Evolutionary conservation across 2,888 invertebrate species (phyloP).

Genomic region (Caenorhabditis uteleia): DNA sequence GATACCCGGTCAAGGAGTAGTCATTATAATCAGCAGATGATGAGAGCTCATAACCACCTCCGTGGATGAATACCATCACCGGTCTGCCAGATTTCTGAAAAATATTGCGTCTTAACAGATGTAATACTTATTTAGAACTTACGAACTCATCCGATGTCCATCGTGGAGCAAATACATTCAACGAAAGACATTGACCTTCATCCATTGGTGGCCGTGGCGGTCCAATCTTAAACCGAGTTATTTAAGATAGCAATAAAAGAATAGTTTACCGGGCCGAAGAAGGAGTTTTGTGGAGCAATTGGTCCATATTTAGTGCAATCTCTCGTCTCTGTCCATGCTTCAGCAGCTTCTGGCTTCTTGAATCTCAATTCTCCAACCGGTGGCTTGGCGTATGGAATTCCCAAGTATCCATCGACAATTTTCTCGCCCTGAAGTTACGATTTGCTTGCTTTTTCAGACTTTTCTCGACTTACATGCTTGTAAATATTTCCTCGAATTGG

Average conservation of each 20-base stretch:
- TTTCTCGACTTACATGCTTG: background rate
- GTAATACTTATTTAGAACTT: background rate
- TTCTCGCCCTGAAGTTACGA: constrained; percentile 1
- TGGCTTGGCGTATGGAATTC: constrained; percentile 17
- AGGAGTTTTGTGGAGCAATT: constrained; percentile 23
- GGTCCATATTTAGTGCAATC: constrained; percentile 47
- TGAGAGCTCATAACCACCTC: constrained; percentile 24
- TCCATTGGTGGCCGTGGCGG: constrained; percentile 3
- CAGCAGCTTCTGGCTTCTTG: constrained; percentile 37
- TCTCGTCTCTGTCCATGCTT: constrained; percentile 26
- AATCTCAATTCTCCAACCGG: constrained; percentile 18
- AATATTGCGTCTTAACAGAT: background rate
- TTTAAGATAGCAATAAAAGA: too few species aligned
- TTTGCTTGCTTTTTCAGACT: background rate
- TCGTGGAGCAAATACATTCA: constrained; percentile 46
- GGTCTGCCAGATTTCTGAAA: constrained; percentile 2
- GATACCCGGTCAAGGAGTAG: constrained; percentile 19
- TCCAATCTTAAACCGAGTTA: constrained; percentile 2
- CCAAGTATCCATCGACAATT: constrained; percentile 14
- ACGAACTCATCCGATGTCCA: constrained; percentile 13
- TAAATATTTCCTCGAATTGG: constrained; percentile 1
- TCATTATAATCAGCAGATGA: constrained; percentile 13
- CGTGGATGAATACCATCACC: constrained; percentile 37
- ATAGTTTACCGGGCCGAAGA: constrained; percentile 4
- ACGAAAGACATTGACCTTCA: constrained; percentile 31